Evolutionary conservation across 2,113 vertebrate species (phyloP).

Genomic region (Trichomycterus rosablanca): DNA sequence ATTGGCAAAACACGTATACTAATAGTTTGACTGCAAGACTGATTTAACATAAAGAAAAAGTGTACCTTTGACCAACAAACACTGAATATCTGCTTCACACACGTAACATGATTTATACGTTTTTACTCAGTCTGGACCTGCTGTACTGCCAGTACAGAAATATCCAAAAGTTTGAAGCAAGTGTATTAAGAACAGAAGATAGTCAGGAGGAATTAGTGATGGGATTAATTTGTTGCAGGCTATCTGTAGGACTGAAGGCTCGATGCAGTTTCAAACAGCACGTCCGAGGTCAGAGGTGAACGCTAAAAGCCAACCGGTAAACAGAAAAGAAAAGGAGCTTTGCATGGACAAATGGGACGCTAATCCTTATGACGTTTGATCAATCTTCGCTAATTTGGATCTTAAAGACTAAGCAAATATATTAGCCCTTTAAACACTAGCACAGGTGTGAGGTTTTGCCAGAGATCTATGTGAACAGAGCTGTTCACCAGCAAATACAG

Average conservation of each 20-base stretch:
- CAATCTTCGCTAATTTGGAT: slow-evolving; percentile 59
- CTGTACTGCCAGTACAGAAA: slow-evolving; percentile 13
- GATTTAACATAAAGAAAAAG: too few relatives aligned
- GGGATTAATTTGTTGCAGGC: slow-evolving; percentile 36
- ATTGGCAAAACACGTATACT: too few relatives aligned
- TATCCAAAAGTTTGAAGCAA: background rate
- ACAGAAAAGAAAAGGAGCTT: slow-evolving; percentile 50
- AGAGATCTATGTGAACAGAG: background rate
- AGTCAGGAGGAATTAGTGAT: slow-evolving; percentile 20
- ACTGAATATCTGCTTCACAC: too few relatives aligned
- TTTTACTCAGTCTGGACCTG: too few relatives aligned
- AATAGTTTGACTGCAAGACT: too few relatives aligned
- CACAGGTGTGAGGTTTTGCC: slow-evolving; percentile 21
- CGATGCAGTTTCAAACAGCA: slow-evolving; percentile 48
- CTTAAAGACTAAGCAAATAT: slow-evolving; percentile 45
- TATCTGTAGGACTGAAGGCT: slow-evolving; percentile 44
- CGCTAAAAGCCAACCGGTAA: slow-evolving; percentile 47
- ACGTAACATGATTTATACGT: too few relatives aligned
- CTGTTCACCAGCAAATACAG: too few relatives aligned
- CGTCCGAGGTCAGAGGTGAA: slow-evolving; percentile 50
- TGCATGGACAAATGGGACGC: slow-evolving; percentile 56
- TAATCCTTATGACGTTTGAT: slow-evolving; percentile 60
- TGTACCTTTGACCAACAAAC: too few relatives aligned
- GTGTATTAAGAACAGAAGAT: slow-evolving; percentile 3
- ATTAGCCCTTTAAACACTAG: slow-evolving; percentile 6